A percentile compares a stretch with the other conserved stretches of the same genome.
phyloP scores from a whole-genome alignment of 2,113 vertebrate genomes.

The Hippocampus comes region DNA sequence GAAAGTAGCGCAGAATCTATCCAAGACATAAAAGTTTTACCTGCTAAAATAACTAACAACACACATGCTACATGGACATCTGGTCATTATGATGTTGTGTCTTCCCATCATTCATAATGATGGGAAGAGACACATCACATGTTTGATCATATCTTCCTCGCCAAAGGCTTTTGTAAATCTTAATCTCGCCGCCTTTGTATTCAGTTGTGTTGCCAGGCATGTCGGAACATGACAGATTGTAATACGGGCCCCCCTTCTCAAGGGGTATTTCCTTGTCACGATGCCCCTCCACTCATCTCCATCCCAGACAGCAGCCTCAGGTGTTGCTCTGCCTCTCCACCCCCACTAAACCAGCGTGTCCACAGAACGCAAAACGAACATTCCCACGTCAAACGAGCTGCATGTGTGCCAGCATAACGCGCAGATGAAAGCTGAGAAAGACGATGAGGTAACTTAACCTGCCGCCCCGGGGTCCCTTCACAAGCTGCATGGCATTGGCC shows the following conservation, averaged over 20 bases:
- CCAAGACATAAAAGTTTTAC: no score
- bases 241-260: constrained; percentile 38
- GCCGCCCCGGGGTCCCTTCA: constrained; percentile 50
- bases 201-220: constrained; percentile 21
- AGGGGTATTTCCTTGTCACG: constrained; percentile 55
- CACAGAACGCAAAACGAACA: constrained; percentile 46
- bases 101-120: no score
- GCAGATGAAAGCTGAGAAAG: constrained; percentile 48
- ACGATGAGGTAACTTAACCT: constrained; percentile 47
- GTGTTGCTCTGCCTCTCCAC: constrained; percentile 45
- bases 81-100: no score
- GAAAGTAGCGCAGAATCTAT: no score
- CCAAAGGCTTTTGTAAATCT: neutral
- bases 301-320: constrained; percentile 52
- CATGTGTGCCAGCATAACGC: constrained; percentile 31
- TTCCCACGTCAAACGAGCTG: constrained; percentile 60
- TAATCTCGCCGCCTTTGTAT: constrained; percentile 9
- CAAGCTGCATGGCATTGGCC: constrained; percentile 38
- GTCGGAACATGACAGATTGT: constrained; percentile 47
- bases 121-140: neutral
- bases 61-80: neutral
- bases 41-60: no score
- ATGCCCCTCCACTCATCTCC: constrained; percentile 44
- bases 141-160: neutral
- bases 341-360: constrained; percentile 41